Base-by-base conservation (phyloP, 92 coral and sea anemone genomes). In the Montipora capitata region DNA sequence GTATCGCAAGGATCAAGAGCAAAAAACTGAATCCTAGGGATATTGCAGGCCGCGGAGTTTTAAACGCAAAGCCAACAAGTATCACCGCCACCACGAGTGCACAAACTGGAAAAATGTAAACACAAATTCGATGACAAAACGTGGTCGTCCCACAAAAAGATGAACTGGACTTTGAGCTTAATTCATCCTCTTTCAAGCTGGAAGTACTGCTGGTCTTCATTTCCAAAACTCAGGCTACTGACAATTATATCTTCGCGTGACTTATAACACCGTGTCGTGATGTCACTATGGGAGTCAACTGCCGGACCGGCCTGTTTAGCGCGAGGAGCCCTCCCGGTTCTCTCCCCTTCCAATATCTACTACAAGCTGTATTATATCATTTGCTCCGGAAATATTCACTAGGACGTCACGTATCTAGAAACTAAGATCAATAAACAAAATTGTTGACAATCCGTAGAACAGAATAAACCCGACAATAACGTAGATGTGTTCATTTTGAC, bases 11-110 rank as follows among this genome's bases (percentile, higher is more conserved):
- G 11, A 81, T 40, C 54, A 81, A 68, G 54, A 81, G 77, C 7
- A 81, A 10, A 70, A 81, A 81, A 52, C 85, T 81, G 64, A 54
- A 81, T 18, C 85, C 85, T 54, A 81, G 77, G 4, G 68, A 52
- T 0, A 81, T 41, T 2, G 77, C 85, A 1, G 85, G 85, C 8
- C 68, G 76, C 2, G 77, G 54, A 4, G 67, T 81, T 57, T 51
- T 81, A 52, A 81, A 81, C 15, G 85, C 85, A 16, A 81, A 27
- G 40, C 67, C 40, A 41, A 69, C 68, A 7, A 81, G 85, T 0
- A 81, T 17, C 68, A 81, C 7, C 40, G 77, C 70, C 0, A 65
- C 45, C 14, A 69, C 13, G 48, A 81, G 42, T 13, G 77, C 77
- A 14, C 85, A 68, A 48, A 40, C 68, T 51, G 85, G 85, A 52